Base-by-base conservation (phyloP, 1,140 invertebrate species). In the Chironomus striatipennis region DNA sequence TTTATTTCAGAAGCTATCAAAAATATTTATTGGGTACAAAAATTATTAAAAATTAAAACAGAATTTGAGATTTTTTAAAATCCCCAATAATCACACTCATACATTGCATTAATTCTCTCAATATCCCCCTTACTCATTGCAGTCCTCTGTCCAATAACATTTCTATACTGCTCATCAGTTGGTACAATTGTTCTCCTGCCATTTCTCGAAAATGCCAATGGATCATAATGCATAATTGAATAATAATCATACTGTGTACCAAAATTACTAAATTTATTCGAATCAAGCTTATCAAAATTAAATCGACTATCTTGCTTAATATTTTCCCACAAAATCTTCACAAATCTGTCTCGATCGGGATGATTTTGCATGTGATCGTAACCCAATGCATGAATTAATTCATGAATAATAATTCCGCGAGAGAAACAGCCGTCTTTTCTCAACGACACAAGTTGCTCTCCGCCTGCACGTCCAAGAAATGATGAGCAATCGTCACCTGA, bases 311-410 rank as follows among this genome's bases (percentile, higher is more conserved):
- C 89, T 86, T 80, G 78, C 8, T 80, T 64, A 47, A 93, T 88
- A 78, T 92, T 92, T 70, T 89, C 83, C 81, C 86, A 86, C 65
- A 86, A 81, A 74, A 93, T 88, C 21, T 81, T 84, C 1, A 93
- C 87, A 79, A 87, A 92, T 3, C 88, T 78, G 77, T 93, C 90
- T 18, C 91, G 81, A 80, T 93, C 88, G 34, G 86, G 83, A 21
- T 89, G 84, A 77, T 88, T 88, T 79, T 93, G 91, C 82, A 93
- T 90, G 77, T 93, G 88, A 74, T 86, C 86, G 80, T 91, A 90
- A 15, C 90, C 90, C 1, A 91, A 81, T 2, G 89, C 87, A 77
- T 91, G 90, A 80, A 90, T 82, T 76, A 90, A 15, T 10, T 57
- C 47, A 57, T 57, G 47, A 4, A 57, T 57, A 67, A 90, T 77